Evolutionary conservation across 1,140 invertebrate species (phyloP), one percentile per base, ranked within the genome.

Genomic region (Eurosta solidaginis): DNA sequence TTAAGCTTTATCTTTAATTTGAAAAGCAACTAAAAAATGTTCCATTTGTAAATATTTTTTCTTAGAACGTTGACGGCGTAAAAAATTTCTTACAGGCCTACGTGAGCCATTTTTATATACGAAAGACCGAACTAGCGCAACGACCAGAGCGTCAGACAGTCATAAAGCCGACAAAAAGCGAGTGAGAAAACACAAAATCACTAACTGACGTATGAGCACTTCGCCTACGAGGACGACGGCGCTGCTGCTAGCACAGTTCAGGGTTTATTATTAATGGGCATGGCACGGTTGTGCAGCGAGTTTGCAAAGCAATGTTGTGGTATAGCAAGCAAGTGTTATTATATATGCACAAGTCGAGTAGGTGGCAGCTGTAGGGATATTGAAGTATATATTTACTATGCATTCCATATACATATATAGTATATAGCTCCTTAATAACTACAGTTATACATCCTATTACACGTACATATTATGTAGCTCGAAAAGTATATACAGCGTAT

Each of bases 211-310:
- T 5, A 59, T 59, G 27, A 14, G 29, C 17, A 59, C 29, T 59
- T 59, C 33, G 14, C 17, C 59, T 17, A 68, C 17, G 59, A 22
- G 33, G 36, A 68, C 59, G 59, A 40, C 22, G 59, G 6, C n/a
- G 36, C 9, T 20, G 29, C 10, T 68, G 59, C 7, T 22, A 22
- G 36, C 29, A 68, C 59, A 40, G 59, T 68, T 68, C 59, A 68
- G 59, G 59, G 59, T 40, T n/a, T 68, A 68, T 68, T 68, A 20
- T 68, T 42, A 68, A 68, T 68, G n/a, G 59, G n/a, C 27, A 54
- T 54, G 52, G 52, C 17, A 68, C n/a, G 22, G 10, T 22, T n/a
- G 49, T 52, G 49, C 25, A 22, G 49, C 10, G 25, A 4, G 49
- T 25, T n/a, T 52, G 49, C 49, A 10, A 6, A 4, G 49, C n/a